Evolutionary conservation across 2,113 vertebrate species (phyloP).

Genomic region (Otis tarda): DNA sequence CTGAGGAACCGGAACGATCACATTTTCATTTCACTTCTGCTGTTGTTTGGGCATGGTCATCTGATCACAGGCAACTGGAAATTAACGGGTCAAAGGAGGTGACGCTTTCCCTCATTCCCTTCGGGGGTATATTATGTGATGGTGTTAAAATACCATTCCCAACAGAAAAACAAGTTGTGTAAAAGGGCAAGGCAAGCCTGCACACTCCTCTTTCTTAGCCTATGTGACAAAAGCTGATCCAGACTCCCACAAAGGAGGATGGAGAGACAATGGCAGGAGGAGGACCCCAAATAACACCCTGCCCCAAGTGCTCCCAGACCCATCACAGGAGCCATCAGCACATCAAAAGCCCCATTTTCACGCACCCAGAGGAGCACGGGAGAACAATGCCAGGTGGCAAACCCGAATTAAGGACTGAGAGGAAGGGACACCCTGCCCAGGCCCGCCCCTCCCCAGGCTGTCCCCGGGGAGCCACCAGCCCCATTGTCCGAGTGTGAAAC

Average conservation of each 20-base stretch:
- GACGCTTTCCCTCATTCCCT: neutral
- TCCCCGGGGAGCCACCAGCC: neutral
- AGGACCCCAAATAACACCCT: neutral
- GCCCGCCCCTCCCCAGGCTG: no score
- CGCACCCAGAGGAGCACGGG: neutral
- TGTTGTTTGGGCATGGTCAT: neutral
- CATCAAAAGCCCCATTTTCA: constrained; percentile 12
- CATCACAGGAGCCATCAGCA: neutral
- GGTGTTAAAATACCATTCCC: neutral
- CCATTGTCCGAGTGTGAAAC: neutral
- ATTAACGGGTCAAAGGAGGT: neutral
- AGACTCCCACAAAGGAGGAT: neutral
- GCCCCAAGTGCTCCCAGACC: neutral
- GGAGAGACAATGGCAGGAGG: neutral
- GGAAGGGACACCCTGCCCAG: neutral
- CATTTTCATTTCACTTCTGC: neutral
- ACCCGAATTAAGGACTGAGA: neutral
- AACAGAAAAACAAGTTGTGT: neutral
- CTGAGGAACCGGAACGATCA: neutral
- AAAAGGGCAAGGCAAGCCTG: neutral
- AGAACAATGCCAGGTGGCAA: neutral
- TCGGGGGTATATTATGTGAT: neutral
- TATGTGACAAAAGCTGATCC: neutral
- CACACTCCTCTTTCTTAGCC: neutral
- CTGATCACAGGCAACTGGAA: neutral